Base-by-base conservation (phyloP, 2,113 vertebrate genomes). In the Silurus meridionalis region DNA sequence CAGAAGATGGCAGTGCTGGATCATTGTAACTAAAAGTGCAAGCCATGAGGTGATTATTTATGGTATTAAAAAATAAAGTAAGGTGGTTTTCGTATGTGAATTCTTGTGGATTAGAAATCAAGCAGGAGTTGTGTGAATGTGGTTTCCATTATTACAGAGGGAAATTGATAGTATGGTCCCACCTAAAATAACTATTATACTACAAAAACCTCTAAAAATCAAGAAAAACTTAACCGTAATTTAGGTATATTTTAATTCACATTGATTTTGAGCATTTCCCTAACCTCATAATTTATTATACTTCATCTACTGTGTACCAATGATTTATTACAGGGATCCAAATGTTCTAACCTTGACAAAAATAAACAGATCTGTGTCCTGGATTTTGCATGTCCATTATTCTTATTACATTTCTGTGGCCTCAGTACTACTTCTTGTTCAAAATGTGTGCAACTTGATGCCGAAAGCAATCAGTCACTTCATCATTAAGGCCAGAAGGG, bases 1-100 rank as follows among this genome's bases (percentile, higher is more conserved):
- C 95, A 94, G 90, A 85, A 81, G 95, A 90, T 94, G 95, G 94
- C 94, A 92, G 90, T 90, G 69, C 92, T 86, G 80, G 14, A 84
- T 83, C 89, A 69, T 52, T 23, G 72, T 83, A 85, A 28, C 23
- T 46, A 25, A 19, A 17, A 28, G 17, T 25, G 8, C 63, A 52
- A 10, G 8, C 1, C 21, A 8, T n/a, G 46, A 80, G 11, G n/a
- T 46, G 15, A 15, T 46, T 6, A 52, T 19, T 55, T 25, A 63
- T 60, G 48, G n/a, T 58, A 0, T 3, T 55, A 55, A 17, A 28
- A 4, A 57, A 52, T 5, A 0, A 53, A 28, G 25, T 11, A n/a
- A 48, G 53, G 50, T 75, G 55, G 23, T 52, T 64, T 58, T 21
- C n/a, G 74, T 84, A 63, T 17, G 1, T 9, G 2, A 82, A 53